Percentiles rank a stretch among this genome's conserved stretches.
These are phyloP conservation scores for Smithornis capensis DNA, from an alignment of 2,113 vertebrate genomes.

Conservation along the genomic window DNA sequence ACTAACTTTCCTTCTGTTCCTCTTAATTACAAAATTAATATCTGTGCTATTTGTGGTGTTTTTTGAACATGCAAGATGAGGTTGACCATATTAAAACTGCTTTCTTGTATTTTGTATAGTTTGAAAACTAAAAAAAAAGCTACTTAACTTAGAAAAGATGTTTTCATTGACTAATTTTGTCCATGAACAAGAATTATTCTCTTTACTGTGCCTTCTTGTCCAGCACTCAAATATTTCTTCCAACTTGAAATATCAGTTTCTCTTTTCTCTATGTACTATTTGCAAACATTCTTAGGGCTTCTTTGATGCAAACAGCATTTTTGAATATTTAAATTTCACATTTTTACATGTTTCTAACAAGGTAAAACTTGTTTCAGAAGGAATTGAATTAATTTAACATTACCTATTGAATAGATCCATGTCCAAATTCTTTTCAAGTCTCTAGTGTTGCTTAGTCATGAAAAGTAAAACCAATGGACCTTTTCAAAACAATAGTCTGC, in stretches of 20 bases:
- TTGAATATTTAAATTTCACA: not conserved
- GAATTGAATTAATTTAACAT: not conserved
- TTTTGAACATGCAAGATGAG: not conserved
- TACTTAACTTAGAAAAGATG: not conserved
- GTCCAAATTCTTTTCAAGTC: not conserved
- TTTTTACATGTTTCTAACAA: not conserved
- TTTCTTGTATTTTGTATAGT: not conserved
- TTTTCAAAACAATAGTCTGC: not conserved
- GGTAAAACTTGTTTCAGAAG: not conserved
- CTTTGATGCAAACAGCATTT: not conserved
- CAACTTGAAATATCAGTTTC: not conserved
- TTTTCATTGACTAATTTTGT: not conserved
- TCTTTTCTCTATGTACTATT: not conserved
- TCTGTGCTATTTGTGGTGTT: not conserved
- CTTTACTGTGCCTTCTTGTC: not conserved
- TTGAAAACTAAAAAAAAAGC: not conserved
- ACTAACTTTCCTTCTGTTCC: not conserved
- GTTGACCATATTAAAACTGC: not conserved
- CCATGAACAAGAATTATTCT: not conserved
- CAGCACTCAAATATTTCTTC: not conserved
- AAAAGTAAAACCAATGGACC: not conserved
- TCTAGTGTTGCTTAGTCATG: not conserved
- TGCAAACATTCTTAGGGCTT: not conserved
- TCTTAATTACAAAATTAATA: not conserved
- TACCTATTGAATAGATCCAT: not conserved